phyloP scores from a whole-genome alignment of 2,888 invertebrate genomes.

The Tipula vernalis region DNA sequence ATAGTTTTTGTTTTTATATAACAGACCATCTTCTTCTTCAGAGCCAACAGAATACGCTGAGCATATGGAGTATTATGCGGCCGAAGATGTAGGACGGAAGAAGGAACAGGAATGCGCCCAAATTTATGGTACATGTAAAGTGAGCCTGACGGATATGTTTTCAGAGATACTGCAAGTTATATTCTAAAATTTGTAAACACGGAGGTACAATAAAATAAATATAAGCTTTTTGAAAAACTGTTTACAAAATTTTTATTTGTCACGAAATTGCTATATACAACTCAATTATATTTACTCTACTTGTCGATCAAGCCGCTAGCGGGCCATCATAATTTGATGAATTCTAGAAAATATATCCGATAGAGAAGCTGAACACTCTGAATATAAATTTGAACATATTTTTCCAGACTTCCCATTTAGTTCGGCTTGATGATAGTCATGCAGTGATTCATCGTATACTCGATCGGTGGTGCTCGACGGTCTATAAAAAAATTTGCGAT shows the following conservation, averaged over 20 bases:
- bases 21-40: neutral
- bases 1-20: neutral
- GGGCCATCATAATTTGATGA: neutral
- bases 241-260: neutral
- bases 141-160: neutral
- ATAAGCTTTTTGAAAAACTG: neutral
- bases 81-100: neutral
- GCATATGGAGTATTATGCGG: neutral
- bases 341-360: neutral
- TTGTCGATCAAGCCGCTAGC: neutral
- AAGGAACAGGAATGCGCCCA: neutral
- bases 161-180: neutral
- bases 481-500: constrained; percentile 29
- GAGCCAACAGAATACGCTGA: neutral
- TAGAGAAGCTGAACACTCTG: neutral
- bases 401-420: constrained; percentile 42
- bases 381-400: constrained; percentile 20
- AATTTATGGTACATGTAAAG: neutral
- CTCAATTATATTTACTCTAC: neutral
- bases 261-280: neutral
- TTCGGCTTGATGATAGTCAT: constrained; percentile 63
- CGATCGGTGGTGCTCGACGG: constrained; percentile 59
- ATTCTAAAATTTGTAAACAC: neutral
- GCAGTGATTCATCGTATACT: constrained; percentile 50
- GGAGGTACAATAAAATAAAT: neutral